phyloP scores from a whole-genome alignment of 2,797 vertebrate species.

The Tapera naevia region DNA sequence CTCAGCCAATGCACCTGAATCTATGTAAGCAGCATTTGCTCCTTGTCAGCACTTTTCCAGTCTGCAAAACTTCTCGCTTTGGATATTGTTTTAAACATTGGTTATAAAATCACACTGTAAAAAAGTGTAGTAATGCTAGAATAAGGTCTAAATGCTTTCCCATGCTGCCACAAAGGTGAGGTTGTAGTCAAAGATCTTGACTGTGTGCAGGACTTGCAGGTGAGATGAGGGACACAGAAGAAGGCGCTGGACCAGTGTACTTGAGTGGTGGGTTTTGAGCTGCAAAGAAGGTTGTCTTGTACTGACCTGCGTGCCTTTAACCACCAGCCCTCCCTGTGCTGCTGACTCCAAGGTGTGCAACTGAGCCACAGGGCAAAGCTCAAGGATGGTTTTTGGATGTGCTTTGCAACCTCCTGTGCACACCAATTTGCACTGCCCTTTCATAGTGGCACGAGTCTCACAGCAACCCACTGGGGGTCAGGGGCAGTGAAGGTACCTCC shows the following conservation, averaged over 20 bases:
- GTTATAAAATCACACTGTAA: not conserved
- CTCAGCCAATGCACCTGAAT: not conserved
- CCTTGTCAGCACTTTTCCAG: not conserved
- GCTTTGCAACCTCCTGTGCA: not conserved
- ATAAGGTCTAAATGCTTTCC: not conserved
- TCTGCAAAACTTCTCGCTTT: not conserved
- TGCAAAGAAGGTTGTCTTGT: fast-evolving
- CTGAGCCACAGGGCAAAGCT: not conserved
- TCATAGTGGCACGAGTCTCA: not conserved
- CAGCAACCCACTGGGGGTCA: no score
- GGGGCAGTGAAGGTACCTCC: not conserved
- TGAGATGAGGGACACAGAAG: not conserved
- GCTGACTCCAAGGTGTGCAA: fast-evolving
- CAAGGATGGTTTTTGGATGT: fast-evolving
- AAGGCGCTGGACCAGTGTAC: fast-evolving
- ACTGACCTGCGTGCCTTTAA: not conserved
- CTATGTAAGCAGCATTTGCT: fast-evolving
- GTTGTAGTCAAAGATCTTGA: not conserved
- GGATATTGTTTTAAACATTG: not conserved
- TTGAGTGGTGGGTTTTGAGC: not conserved
- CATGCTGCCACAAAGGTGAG: not conserved
- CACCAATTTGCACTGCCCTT: not conserved
- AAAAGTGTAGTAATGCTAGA: not conserved
- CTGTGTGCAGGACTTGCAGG: not conserved
- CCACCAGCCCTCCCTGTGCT: fast-evolving